Evolutionary conservation across 2,888 invertebrate genomes (phyloP).

Genomic region (Clepsis dumicolana): DNA sequence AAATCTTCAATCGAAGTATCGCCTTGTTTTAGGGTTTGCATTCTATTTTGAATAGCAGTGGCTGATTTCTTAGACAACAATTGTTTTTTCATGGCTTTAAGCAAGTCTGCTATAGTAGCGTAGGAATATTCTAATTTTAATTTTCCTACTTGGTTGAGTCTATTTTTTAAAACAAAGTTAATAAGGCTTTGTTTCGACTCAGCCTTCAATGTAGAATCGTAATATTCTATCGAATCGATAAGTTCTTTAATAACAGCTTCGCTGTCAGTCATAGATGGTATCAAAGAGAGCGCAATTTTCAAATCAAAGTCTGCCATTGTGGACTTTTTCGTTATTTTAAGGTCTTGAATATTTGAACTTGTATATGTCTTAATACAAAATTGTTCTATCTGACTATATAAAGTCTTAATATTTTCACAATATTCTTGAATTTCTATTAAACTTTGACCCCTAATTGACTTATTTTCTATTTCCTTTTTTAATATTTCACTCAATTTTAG

Average conservation of each 20-base stretch:
- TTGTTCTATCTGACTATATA: too few relatives aligned
- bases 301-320: constrained; percentile 19
- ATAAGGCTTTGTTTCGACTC: background rate
- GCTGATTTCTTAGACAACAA: constrained; percentile 18
- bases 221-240: constrained; percentile 13
- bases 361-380: constrained; percentile 11
- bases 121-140: constrained; percentile 15
- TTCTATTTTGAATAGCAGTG: constrained; percentile 17
- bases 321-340: background rate
- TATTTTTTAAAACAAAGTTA: constrained; percentile 17
- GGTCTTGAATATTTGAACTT: constrained; percentile 5
- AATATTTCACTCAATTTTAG: background rate
- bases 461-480: background rate
- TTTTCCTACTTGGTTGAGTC: constrained; percentile 9
- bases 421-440: too few relatives aligned
- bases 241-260: constrained; percentile 10
- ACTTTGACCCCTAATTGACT: background rate
- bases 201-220: too few relatives aligned
- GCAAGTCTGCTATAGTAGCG: background rate
- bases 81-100: too few relatives aligned
- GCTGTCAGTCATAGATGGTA: constrained; percentile 15
- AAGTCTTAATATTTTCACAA: too few relatives aligned
- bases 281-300: too few relatives aligned
- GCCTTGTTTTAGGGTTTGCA: background rate
- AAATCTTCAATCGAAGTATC: background rate